phyloP scores from a whole-genome alignment of 2,797 vertebrate genomes.

The Sus cebifrons region DNA sequence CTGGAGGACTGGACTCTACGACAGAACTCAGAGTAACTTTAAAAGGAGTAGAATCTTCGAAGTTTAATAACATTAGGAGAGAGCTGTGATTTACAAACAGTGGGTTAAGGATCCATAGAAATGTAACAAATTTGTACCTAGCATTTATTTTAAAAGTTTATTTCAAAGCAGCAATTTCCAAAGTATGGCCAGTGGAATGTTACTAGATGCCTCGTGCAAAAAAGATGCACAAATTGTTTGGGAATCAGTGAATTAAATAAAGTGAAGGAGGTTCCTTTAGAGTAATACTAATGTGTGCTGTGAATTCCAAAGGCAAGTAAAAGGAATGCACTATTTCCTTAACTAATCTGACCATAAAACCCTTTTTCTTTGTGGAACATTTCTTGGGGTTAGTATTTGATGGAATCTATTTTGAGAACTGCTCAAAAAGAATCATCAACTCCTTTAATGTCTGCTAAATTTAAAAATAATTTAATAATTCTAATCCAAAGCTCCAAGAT shows the following conservation, averaged over 20 bases:
- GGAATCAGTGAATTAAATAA: background rate
- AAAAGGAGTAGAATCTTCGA: slow-evolving; percentile 26
- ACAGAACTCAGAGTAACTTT: background rate
- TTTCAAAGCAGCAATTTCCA: slow-evolving; percentile 14
- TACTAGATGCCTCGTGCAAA: slow-evolving; percentile 1
- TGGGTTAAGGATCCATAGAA: background rate
- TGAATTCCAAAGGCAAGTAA: background rate
- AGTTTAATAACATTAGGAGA: slow-evolving; percentile 51
- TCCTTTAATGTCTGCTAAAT: background rate
- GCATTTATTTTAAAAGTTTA: slow-evolving; percentile 44
- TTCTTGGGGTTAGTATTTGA: slow-evolving; percentile 34
- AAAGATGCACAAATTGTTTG: background rate
- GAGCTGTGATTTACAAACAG: background rate
- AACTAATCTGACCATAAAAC: background rate
- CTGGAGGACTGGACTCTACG: background rate
- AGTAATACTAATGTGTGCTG: background rate
- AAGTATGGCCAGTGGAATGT: background rate
- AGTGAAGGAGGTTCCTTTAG: background rate
- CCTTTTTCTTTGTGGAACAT: background rate
- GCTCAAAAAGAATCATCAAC: background rate
- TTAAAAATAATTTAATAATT: slow-evolving; percentile 36
- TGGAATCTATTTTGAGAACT: background rate
- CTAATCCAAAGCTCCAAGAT: background rate
- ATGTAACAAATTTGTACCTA: background rate
- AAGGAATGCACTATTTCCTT: background rate